Evolutionary conservation across 1,140 invertebrate species (phyloP).

Genomic region (Bombus sibiricus): DNA sequence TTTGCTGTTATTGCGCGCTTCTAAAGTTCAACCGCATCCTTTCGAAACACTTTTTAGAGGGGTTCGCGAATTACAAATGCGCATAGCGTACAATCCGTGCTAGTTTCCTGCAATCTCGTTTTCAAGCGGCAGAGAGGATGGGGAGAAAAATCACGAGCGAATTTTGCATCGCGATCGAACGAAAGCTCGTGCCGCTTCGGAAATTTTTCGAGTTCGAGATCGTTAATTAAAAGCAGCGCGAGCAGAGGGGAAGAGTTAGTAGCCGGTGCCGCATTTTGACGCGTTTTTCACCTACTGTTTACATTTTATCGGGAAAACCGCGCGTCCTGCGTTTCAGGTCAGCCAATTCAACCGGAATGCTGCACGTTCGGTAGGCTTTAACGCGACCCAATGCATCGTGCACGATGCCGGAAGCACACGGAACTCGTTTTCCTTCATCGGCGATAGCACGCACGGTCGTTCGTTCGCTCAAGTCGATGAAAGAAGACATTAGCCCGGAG

Average conservation of each 20-base stretch:
- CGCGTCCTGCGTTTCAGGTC: not conserved
- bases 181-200: not conserved
- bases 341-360: not conserved
- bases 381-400: slow-evolving; percentile 6
- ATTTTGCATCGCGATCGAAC: not conserved
- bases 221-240: slow-evolving; percentile 31
- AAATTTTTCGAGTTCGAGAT: not conserved
- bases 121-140: not conserved
- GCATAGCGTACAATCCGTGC: too few species aligned
- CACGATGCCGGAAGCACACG: not conserved
- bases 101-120: not conserved
- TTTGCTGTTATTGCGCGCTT: too few species aligned
- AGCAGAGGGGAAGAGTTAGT: not conserved
- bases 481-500: not conserved
- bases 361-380: not conserved
- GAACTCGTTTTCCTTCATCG: not conserved
- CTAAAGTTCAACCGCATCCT: too few species aligned
- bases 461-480: not conserved
- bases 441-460: not conserved
- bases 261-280: not conserved
- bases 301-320: slow-evolving; percentile 24
- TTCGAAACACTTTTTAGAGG: too few species aligned
- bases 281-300: slow-evolving; percentile 19
- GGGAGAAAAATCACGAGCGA: not conserved
- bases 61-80: not conserved